phyloP scores from a whole-genome alignment of 2,113 vertebrate genomes.

The Vimba vimba region DNA sequence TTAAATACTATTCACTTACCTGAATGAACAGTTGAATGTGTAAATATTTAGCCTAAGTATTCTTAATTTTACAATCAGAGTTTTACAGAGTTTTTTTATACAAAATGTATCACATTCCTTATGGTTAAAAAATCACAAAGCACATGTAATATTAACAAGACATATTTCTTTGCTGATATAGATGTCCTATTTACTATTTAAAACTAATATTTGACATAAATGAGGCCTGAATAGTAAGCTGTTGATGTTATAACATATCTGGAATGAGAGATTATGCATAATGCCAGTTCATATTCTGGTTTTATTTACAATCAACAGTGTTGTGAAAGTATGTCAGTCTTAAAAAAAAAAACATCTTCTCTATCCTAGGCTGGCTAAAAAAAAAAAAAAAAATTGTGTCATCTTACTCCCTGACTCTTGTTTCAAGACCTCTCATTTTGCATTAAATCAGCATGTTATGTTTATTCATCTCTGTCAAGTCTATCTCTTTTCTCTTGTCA shows the following conservation, averaged over 20 bases:
- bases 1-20: neutral
- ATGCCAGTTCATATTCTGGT: neutral
- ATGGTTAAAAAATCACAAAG: too few species aligned
- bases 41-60: neutral
- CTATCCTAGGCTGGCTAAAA: neutral
- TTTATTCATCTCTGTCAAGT: conserved; percentile 47
- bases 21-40: neutral
- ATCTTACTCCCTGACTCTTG: neutral
- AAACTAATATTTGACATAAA: neutral
- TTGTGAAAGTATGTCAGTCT: neutral
- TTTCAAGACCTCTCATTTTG: conserved; percentile 28
- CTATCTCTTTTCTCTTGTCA: conserved; percentile 26
- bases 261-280: neutral
- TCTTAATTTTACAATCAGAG: neutral
- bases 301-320: neutral
- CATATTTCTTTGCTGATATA: too few species aligned
- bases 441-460: conserved; percentile 35
- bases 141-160: too few species aligned
- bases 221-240: neutral
- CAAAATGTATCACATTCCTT: too few species aligned
- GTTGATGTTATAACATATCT: neutral
- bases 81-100: too few species aligned
- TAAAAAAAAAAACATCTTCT: neutral
- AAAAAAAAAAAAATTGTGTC: neutral
- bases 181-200: neutral